phyloP scores from a whole-genome alignment of 2,797 vertebrate species.

The Aulostomus chinensis region DNA sequence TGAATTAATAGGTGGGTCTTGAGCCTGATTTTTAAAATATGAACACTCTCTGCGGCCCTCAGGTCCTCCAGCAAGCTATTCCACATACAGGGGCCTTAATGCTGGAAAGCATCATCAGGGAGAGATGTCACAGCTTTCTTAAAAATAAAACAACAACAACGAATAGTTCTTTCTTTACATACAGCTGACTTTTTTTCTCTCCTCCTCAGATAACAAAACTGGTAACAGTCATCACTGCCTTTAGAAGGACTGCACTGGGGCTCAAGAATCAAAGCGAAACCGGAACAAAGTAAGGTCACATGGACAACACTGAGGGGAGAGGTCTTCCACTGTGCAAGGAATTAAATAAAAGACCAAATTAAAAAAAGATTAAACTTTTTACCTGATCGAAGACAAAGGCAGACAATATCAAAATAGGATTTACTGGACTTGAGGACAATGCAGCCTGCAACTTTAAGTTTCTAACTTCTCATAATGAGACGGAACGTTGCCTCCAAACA shows the following conservation, averaged over 20 bases:
- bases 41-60: too few species aligned
- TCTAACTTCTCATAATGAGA: slow-evolving; percentile 70
- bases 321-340: slow-evolving; percentile 93
- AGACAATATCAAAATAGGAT: slow-evolving; percentile 74
- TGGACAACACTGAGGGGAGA: slow-evolving; percentile 73
- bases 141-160: too few species aligned
- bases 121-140: too few species aligned
- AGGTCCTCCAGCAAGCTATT: too few species aligned
- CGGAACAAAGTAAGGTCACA: slow-evolving; percentile 41
- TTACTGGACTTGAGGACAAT: slow-evolving; percentile 61
- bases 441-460: slow-evolving; percentile 84
- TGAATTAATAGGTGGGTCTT: too few species aligned
- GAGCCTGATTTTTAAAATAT: too few species aligned
- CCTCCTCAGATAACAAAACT: slow-evolving; percentile 86
- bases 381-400: slow-evolving; percentile 84
- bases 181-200: too few species aligned
- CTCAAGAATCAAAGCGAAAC: slow-evolving; percentile 56
- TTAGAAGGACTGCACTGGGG: slow-evolving; percentile 88
- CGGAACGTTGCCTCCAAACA: slow-evolving; percentile 82
- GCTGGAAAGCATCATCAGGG: too few species aligned
- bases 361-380: slow-evolving; percentile 79
- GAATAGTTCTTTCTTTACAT: too few species aligned
- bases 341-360: slow-evolving; percentile 73
- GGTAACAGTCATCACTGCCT: slow-evolving; percentile 89
- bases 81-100: too few species aligned